Evolutionary conservation across 1,140 invertebrate species (phyloP).

Genomic region (Ceratina australensis): DNA sequence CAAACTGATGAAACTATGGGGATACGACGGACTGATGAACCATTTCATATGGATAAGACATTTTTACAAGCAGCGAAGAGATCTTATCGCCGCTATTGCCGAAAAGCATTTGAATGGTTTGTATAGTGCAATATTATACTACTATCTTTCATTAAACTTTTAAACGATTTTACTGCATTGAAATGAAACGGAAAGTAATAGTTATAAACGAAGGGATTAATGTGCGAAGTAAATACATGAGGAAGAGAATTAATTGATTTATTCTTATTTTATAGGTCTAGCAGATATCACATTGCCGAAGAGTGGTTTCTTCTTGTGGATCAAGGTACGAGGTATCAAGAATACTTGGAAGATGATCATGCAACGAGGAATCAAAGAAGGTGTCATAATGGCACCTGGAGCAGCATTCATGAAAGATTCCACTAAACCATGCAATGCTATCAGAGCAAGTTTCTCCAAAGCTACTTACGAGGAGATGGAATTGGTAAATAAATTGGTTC

Average conservation of each 20-base stretch:
- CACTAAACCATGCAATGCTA: constrained; percentile 81
- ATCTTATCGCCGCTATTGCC: constrained; percentile 82
- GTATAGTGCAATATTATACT: background rate
- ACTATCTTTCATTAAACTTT: background rate
- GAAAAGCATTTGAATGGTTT: constrained; percentile 83
- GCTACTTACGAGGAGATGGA: constrained; percentile 84
- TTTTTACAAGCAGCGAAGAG: constrained; percentile 85
- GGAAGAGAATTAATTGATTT: background rate
- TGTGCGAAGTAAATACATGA: too few relatives aligned
- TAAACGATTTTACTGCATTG: too few relatives aligned
- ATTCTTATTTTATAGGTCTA: constrained; percentile 75
- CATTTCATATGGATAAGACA: constrained; percentile 82
- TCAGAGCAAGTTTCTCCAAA: constrained; percentile 86
- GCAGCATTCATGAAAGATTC: constrained; percentile 84
- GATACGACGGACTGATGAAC: constrained; percentile 81
- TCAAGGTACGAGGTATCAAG: constrained; percentile 83
- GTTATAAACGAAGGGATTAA: too few relatives aligned
- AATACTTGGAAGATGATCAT: constrained; percentile 88
- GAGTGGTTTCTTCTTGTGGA: constrained; percentile 90
- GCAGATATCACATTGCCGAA: constrained; percentile 84
- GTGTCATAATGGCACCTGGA: constrained; percentile 86
- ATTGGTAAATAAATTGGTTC: constrained; percentile 51
- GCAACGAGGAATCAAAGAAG: constrained; percentile 81
- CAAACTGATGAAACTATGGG: constrained; percentile 83
- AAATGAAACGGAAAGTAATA: background rate